Base-by-base conservation (phyloP, 2,888 invertebrate genomes). In the Achlya flavicornis region DNA sequence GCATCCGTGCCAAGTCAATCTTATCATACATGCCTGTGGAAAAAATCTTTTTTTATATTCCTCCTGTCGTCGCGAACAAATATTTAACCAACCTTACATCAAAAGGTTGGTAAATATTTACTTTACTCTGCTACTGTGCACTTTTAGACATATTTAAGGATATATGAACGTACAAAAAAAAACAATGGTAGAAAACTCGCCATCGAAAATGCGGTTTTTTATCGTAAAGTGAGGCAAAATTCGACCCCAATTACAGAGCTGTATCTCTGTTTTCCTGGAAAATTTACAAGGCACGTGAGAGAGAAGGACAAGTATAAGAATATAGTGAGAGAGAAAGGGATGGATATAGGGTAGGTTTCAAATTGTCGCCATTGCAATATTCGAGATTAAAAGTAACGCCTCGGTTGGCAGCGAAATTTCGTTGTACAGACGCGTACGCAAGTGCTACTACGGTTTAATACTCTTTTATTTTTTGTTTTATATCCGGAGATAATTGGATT, bases 381-480 rank as follows among this genome's bases (percentile, higher is more conserved):
- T 86, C 89, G 82, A 90, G 92, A 92, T 92, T 92, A 92, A 92
- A 92, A 92, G 91, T 86, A 87, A 91, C 92, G 91, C 88, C 79
- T 88, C 84, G 90, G 82, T 88, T 86, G 87, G 86, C 88, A 88
- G 82, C 81, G 80, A 86, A 86, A 87, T 84, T 76, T 76, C 60
- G 72, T 71, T 76, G 85, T 81, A 88, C 80, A 73, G 83, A 75
- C 80, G 77, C 73, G 80, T 77, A 73, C 77, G 80, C 80, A 83
- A 81, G 76, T 71, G 72, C 64, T 70, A 71, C 64, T 70, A 71
- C 66, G 70, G 67, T 66, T 62, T 65, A 59, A 63, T 63, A 62
- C 59, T 61, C 35, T 62, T 61, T 38, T 41, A 61, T 60, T 41
- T 35, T 43, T 43, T 43, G 16, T 43, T 60, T 43, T 60, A 71